Evolutionary conservation across 2,888 invertebrate species (phyloP).

Genomic region (Blastobasis lacticolella): DNA sequence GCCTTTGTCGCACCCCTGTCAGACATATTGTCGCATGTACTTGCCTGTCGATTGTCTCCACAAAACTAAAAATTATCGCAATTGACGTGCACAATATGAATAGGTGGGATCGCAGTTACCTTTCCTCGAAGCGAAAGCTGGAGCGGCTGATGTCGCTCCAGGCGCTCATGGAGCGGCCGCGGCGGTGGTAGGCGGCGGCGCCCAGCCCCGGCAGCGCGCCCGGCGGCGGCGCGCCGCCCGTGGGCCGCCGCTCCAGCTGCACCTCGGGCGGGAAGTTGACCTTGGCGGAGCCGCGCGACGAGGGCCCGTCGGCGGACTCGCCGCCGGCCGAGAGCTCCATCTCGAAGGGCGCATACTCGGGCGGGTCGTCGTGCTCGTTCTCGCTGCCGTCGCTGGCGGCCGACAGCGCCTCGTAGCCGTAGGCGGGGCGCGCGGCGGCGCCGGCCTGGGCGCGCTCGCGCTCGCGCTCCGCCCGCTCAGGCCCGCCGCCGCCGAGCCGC

Average conservation of each 20-base stretch:
- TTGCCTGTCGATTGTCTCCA: constrained; percentile 7
- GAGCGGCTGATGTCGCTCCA: constrained; percentile 91
- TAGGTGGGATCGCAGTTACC: constrained; percentile 55
- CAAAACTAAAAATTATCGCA: no score
- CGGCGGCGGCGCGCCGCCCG: constrained; percentile 52
- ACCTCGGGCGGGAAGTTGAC: constrained; percentile 79
- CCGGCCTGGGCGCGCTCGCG: constrained; percentile 40
- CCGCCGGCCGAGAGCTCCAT: constrained; percentile 62
- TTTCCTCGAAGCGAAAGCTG: constrained; percentile 86
- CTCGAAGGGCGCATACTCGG: constrained; percentile 59
- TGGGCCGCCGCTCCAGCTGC: constrained; percentile 63
- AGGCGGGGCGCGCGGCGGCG: constrained; percentile 64
- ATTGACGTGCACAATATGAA: no score
- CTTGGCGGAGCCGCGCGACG: constrained; percentile 71
- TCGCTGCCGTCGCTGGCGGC: constrained; percentile 68
- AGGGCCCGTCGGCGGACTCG: constrained; percentile 57
- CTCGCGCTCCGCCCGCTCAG: constrained; percentile 37
- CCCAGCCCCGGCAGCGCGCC: constrained; percentile 23
- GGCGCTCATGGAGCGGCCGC: constrained; percentile 86
- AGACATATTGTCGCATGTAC: constrained; percentile 27
- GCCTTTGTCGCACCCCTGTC: constrained; percentile 15
- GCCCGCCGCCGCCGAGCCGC: constrained; percentile 44
- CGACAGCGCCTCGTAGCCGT: constrained; percentile 68
- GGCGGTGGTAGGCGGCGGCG: constrained; percentile 67
- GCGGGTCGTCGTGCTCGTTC: constrained; percentile 54